Percentiles rank a stretch among this genome's conserved stretches.
phyloP scores from a whole-genome alignment of 2,797 vertebrate species.

The Gouania willdenowi region DNA sequence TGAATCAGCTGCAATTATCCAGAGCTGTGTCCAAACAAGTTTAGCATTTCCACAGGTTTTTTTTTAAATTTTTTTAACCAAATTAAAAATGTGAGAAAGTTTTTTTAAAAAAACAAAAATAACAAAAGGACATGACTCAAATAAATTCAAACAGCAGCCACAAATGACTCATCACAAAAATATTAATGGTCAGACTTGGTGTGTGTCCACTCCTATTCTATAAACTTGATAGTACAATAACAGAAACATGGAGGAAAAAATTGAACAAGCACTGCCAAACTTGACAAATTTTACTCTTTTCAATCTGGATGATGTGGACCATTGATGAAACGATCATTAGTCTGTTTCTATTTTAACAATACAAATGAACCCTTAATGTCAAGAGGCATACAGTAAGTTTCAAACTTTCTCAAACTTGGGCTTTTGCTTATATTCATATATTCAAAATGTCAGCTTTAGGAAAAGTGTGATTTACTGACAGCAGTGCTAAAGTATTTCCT shows the following conservation, averaged over 20 bases:
- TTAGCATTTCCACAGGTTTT: not conserved
- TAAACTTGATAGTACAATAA: too few relatives aligned
- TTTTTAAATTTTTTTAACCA: too few relatives aligned
- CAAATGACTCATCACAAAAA: conserved; percentile 9
- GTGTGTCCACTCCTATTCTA: too few relatives aligned
- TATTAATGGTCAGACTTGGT: too few relatives aligned
- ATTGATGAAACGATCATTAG: too few relatives aligned
- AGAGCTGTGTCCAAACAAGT: conserved; percentile 11
- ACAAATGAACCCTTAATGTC: conserved; percentile 57
- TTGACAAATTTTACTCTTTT: too few relatives aligned
- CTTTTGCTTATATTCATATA: conserved; percentile 67
- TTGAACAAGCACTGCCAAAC: too few relatives aligned
- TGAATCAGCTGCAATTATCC: conserved; percentile 11
- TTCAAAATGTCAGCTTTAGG: conserved; percentile 65
- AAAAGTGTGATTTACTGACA: conserved; percentile 68
- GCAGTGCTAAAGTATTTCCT: conserved; percentile 70
- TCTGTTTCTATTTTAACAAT: conserved; percentile 37
- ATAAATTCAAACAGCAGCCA: not conserved
- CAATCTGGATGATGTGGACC: too few relatives aligned
- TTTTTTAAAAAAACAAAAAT: too few relatives aligned
- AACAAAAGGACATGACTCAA: not conserved
- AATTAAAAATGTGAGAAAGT: too few relatives aligned
- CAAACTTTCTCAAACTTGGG: conserved; percentile 67
- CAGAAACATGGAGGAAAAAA: too few relatives aligned
- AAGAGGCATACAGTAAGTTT: conserved; percentile 45